phyloP scores from a whole-genome alignment of 2,113 vertebrate species.

The Kryptolebias marmoratus region DNA sequence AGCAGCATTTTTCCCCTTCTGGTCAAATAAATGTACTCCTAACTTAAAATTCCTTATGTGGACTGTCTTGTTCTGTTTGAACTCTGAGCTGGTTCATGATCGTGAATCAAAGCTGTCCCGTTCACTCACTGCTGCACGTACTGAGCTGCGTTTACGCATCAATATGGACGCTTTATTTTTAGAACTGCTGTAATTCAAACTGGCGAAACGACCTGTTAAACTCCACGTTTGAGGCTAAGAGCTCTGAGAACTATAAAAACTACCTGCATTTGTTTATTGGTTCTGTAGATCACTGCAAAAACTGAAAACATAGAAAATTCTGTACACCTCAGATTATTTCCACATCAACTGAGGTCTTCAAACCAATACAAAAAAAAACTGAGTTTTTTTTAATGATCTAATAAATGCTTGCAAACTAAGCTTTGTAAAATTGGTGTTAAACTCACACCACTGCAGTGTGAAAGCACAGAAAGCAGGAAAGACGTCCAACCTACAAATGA shows the following conservation, averaged over 20 bases:
- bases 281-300: conserved; percentile 1
- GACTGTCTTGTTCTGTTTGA: too few species aligned
- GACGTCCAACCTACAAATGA: not conserved
- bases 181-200: not conserved
- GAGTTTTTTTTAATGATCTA: not conserved
- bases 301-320: not conserved
- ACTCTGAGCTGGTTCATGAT: too few species aligned
- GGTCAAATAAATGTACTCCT: too few species aligned
- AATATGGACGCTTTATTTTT: too few species aligned
- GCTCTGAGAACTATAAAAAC: conserved; percentile 33
- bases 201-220: not conserved
- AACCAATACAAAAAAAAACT: not conserved
- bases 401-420: not conserved
- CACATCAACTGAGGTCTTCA: not conserved
- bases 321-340: not conserved
- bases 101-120: too few species aligned
- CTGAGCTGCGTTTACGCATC: too few species aligned
- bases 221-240: not conserved
- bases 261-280: not conserved
- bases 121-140: too few species aligned
- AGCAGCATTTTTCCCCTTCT: too few species aligned
- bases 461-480: not conserved
- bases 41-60: too few species aligned
- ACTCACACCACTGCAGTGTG: not conserved
- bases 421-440: not conserved